These are phyloP conservation scores for Tenebrosternarchus preto DNA, from an alignment of 2,113 vertebrate genomes.

Conservation along the genomic window DNA sequence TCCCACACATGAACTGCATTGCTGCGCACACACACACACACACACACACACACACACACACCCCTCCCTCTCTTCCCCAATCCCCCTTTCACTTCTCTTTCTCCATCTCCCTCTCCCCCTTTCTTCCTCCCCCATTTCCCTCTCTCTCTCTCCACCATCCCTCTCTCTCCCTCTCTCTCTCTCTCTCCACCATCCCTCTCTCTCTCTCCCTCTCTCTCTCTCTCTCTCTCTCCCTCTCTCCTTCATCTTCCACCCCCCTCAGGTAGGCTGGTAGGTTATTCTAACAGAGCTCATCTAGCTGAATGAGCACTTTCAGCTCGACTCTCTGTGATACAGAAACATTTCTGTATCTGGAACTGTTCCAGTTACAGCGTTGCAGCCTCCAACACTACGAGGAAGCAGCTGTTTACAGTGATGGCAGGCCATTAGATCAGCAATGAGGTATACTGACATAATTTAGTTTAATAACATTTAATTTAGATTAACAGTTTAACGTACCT, in stretches of 20 bases:
- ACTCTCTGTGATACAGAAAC: too few species aligned
- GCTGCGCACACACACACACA: conserved; percentile 1
- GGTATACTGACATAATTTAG: too few species aligned
- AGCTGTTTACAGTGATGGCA: too few species aligned
- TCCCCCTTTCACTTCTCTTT: not conserved
- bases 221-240: not conserved
- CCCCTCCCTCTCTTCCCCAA: not conserved
- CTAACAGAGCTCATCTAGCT: not conserved
- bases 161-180: not conserved
- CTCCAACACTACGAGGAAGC: too few species aligned
- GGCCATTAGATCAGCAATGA: too few species aligned
- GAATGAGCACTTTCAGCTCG: too few species aligned
- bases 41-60: not conserved
- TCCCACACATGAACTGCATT: not conserved
- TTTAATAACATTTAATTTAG: too few species aligned
- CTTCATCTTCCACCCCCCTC: not conserved
- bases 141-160: not conserved
- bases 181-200: not conserved
- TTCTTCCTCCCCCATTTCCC: not conserved
- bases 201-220: not conserved
- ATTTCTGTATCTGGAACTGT: too few species aligned
- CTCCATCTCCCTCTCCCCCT: not conserved
- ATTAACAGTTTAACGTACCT: too few species aligned
- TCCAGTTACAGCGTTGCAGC: too few species aligned
- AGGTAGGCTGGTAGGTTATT: not conserved